Conservation (phyloP, 1,140 invertebrate genomes). For the Drosophila sproati region DNA sequence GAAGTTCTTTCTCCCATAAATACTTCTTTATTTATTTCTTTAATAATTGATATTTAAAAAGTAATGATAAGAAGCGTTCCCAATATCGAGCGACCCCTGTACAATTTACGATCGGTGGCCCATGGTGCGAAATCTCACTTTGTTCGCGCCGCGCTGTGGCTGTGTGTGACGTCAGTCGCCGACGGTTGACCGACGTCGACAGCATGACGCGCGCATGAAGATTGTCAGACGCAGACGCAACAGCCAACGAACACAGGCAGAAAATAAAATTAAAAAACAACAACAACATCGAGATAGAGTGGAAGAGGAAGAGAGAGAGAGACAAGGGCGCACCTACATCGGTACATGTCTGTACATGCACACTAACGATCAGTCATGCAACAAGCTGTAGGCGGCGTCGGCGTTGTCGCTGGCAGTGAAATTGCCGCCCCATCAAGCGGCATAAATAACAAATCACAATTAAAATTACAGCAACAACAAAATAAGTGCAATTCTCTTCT, state of each 20-base stretch:
- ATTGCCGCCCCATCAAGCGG: conserved; percentile 45
- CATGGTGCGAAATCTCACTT: conserved; percentile 44
- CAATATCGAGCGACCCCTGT: neutral
- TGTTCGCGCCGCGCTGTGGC: conserved; percentile 21
- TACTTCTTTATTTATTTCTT: too few relatives aligned
- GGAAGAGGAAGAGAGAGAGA: neutral
- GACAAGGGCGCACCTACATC: conserved; percentile 2
- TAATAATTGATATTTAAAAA: neutral
- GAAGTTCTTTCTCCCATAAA: too few relatives aligned
- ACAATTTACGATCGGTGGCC: conserved; percentile 17
- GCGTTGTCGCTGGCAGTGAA: conserved; percentile 26
- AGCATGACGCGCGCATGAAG: conserved; percentile 22
- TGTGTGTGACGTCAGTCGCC: conserved; percentile 51
- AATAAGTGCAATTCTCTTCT: conserved; percentile 23
- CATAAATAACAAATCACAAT: conserved; percentile 68
- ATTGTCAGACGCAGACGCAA: conserved; percentile 60
- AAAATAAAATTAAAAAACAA: too few relatives aligned
- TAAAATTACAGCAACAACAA: conserved; percentile 38
- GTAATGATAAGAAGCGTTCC: too few relatives aligned
- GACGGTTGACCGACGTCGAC: conserved; percentile 18
- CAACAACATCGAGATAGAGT: neutral
- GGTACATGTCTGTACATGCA: neutral
- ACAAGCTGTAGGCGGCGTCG: conserved; percentile 40
- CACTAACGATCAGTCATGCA: conserved; percentile 50
- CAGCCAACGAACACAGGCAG: conserved; percentile 7